phyloP scores from a whole-genome alignment of 1,140 invertebrate species.

The Trinorchestia longiramus region DNA sequence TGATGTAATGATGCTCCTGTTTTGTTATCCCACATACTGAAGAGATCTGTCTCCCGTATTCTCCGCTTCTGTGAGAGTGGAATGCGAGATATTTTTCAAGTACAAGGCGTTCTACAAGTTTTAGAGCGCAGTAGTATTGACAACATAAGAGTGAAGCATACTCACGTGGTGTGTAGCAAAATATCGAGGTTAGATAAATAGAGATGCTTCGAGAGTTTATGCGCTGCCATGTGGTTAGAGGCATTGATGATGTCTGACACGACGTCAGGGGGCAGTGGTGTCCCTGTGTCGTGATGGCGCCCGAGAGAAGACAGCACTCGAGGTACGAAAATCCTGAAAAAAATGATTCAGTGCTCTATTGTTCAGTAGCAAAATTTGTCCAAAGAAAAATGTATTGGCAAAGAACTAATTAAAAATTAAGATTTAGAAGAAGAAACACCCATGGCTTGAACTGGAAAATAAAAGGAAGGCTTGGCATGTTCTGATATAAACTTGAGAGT shows the following conservation, averaged over 20 bases:
- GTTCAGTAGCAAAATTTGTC: background rate
- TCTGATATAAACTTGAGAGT: background rate
- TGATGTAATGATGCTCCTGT: too few relatives aligned
- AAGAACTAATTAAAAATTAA: background rate
- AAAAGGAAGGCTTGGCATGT: background rate
- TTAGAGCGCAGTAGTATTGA: too few relatives aligned
- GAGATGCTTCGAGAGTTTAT: conserved; percentile 26
- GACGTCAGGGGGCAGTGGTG: background rate
- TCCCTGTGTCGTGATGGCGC: background rate
- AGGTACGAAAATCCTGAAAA: conserved; percentile 7
- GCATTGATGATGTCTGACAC: conserved; percentile 4
- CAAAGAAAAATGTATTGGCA: background rate
- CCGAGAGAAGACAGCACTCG: conserved; percentile 10
- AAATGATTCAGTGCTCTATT: background rate
- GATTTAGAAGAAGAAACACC: background rate
- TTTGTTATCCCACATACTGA: too few relatives aligned
- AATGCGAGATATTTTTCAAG: background rate
- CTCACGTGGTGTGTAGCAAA: conserved; percentile 22
- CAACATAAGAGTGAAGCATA: background rate
- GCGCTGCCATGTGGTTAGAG: conserved; percentile 26
- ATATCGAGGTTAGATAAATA: conserved; percentile 13
- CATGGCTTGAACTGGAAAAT: background rate
- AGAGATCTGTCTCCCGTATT: too few relatives aligned
- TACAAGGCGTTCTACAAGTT: background rate
- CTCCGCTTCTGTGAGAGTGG: background rate